Percentiles rank a stretch among this genome's conserved stretches.
Conservation (phyloP, 92 coral and sea anemone species). For the Montipora capitata region DNA sequence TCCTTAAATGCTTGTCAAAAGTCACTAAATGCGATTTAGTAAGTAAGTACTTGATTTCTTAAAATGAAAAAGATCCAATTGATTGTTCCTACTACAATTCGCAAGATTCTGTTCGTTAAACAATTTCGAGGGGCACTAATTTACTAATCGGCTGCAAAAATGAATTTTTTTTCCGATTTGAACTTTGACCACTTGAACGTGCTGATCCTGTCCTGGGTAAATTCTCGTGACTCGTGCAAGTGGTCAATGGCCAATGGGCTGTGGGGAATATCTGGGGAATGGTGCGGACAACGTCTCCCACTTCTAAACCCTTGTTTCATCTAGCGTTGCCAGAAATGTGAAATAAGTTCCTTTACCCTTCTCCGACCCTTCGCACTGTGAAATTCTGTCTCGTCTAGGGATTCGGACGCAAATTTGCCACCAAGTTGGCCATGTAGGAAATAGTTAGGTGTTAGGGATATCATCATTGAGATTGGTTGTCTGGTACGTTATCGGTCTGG, state of each 20-base stretch:
- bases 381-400: background rate
- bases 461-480: no score
- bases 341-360: background rate
- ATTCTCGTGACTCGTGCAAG: background rate
- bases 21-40: no score
- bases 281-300: background rate
- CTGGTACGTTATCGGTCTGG: no score
- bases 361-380: slow-evolving; percentile 7
- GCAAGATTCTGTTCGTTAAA: no score
- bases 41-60: no score
- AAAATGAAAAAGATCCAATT: no score
- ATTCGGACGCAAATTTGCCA: background rate
- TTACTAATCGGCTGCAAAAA: background rate
- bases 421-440: no score
- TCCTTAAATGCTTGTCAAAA: no score
- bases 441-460: no score
- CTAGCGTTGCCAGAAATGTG: no score
- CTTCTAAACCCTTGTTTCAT: background rate
- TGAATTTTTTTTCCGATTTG: background rate
- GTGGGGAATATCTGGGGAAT: background rate
- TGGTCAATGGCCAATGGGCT: background rate
- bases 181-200: background rate
- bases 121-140: no score
- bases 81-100: no score
- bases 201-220: background rate